Base-by-base conservation (phyloP, 2,113 vertebrate species). In the Plotosus lineatus region DNA sequence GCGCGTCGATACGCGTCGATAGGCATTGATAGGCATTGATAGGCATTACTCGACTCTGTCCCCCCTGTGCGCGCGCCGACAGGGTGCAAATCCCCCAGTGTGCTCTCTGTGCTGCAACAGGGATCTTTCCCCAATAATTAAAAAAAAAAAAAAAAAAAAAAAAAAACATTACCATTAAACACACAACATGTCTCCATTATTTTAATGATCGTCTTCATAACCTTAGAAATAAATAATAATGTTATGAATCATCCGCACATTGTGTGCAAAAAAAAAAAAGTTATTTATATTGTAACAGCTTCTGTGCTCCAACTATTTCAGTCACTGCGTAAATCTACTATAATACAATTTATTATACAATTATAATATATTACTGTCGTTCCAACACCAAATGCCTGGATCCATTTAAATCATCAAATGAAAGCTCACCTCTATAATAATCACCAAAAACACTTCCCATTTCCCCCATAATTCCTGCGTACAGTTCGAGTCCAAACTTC, bases 391-490 rank as follows among this genome's bases (percentile, higher is more conserved):
- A 53, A 55, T 75, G n/a, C 10, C 40, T n/a, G 55, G 4, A 14
- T 75, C 50, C 33, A 55, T 6, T 10, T 4, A 74, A 14, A 0
- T 10, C 31, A 38, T 40, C 2, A 28, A 46, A 69, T 0, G 46
- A 6, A 14, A 85, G 88, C 91, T 91, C 91, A 94, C 94, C 93
- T 95, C 92, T 89, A 79, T 93, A 93, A 87, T 92, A 92, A 85
- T 94, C 92, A 87, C 93, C 93, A 82, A 91, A 93, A 90, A 94
- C 90, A 19, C 94, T 94, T 85, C 93, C 93, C 93, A 95, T 94
- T 82, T 87, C 83, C 85, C 86, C 89, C 74, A 83, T 86, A 84
- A 82, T 66, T 17, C 69, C 84, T 81, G 80, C 81, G 77, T 81
- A 81, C 81, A 85, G 79, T 81, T 78, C 40, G 84, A 50, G 77